Evolutionary conservation across 2,113 vertebrate genomes (phyloP).

Genomic region (Nothocercus julius): DNA sequence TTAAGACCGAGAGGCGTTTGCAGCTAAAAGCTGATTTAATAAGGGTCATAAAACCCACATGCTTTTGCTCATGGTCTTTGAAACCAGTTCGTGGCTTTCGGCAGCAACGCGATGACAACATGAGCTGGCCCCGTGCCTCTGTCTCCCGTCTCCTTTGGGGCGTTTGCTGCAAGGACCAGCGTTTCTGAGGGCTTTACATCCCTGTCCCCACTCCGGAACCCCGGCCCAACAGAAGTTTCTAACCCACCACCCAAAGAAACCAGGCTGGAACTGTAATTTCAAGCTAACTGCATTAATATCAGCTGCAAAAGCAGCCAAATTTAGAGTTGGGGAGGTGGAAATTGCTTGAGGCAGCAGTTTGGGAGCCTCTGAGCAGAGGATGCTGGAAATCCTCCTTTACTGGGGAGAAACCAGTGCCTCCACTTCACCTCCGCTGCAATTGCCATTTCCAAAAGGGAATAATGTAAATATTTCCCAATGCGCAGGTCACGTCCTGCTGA

Average conservation of each 20-base stretch:
- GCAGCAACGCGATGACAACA: fast-evolving
- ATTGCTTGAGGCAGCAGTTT: not conserved
- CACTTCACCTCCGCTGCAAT: not conserved
- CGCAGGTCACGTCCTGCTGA: fast-evolving
- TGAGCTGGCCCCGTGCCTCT: not conserved
- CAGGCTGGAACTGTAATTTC: not conserved
- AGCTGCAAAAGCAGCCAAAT: not conserved
- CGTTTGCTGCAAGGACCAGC: fast-evolving
- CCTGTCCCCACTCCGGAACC: not conserved
- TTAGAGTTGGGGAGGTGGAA: not conserved
- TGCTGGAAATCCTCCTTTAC: not conserved
- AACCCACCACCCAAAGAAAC: fast-evolving
- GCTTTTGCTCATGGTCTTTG: fast-evolving
- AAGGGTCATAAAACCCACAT: not conserved
- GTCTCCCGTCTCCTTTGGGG: fast-evolving
- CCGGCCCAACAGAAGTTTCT: not conserved
- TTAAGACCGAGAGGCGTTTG: not conserved
- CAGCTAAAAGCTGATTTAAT: not conserved
- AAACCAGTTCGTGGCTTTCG: not conserved
- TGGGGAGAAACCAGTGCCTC: not conserved
- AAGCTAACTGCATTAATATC: fast-evolving
- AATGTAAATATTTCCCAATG: not conserved
- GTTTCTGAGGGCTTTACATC: fast-evolving
- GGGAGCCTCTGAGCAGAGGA: not conserved
- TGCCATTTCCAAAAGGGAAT: not conserved